Base-by-base conservation (phyloP, 2,888 invertebrate species). In the Caradrina kadenii region DNA sequence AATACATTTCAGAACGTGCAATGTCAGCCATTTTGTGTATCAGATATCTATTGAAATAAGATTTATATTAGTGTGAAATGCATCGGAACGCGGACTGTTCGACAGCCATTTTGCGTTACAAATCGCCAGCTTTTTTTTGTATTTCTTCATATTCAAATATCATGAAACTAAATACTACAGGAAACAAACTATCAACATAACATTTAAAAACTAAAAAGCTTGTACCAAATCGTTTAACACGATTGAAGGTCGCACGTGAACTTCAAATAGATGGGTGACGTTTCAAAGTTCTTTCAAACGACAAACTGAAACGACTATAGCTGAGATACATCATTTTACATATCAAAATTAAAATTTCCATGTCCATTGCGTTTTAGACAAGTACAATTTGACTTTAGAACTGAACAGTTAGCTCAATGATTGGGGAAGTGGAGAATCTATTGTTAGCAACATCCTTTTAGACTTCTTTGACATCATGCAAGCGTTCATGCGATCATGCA, bases 241-340 rank as follows among this genome's bases (percentile, higher is more conserved):
- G 7, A 48, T 48, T 19, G 80, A 83, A 83, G 81, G 81, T 83
- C 81, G 63, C 26, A 49, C 17, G 21, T 62, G 62, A 49, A 73
- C 72, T 80, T 67, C 73, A 73, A 81, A 81, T 82, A 81, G 80
- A 72, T 59, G 75, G 60, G 39, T 69, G 81, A 75, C 80, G 72
- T 71, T 77, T 63, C 56, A 26, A 10, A 79, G 66, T 45, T 49
- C 39, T 66, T 67, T 73, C 19, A 67, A 69, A 67, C 63, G 69
- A 70, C 65, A 66, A 70, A 42, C 53, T 50, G 52, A 56, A 55
- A 68, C 10, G 31, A 63, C n/a, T 69, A 64, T 49, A 69, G 53
- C 59, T 35, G 10, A 1, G 35, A 67, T 71, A 71, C 10, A 26
- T 71, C 35, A 71, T 58, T 66, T 35, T 26, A 64, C 63, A 68